Evolutionary conservation across 2,113 vertebrate species (phyloP), one percentile per base, ranked within the genome.

Genomic region (Bufo gargarizans): DNA sequence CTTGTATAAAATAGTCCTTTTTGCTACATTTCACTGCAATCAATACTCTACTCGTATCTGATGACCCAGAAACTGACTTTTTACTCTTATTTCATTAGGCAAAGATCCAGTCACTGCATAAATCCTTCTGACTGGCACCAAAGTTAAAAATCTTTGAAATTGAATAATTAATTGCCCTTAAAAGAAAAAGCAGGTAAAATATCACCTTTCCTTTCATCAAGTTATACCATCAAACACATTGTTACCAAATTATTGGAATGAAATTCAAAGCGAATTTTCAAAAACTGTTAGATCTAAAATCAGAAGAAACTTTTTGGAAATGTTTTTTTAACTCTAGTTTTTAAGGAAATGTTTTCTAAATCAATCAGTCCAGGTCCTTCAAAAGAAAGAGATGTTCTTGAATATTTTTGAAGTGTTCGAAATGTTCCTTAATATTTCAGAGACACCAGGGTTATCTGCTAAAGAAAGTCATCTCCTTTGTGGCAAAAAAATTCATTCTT

Each of bases 31-130:
- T n/a, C n/a, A n/a, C n/a, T n/a, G n/a, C n/a, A n/a, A n/a, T n/a
- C n/a, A n/a, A n/a, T n/a, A n/a, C n/a, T n/a, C n/a, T n/a, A n/a
- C 56, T 58, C 13, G 5, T 63, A 19, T 82, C 58, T 65, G 19
- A 17, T 47, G 58, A 82, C 58, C 79, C 19, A 49, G 59, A 65
- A 82, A 22, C 19, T 77, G 49, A 77, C 47, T 53, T 77, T 77
- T 50, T 77, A 4, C 16, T 43, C 11, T 77, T 53, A 77, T 77
- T 10, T 77, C 20, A 20, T 77, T 50, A 77, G 74, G 47, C 74
- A 77, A 77, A 77, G 0, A 20, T 77, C 74, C 45, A 74, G 49
- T 19, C 17, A n/a, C 43, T 77, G 14, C 43, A 19, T 77, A 77
- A 77, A 77, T 53, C 17, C 49, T 50, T 55, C 50, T 78, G 50